Base-by-base conservation (phyloP, 2,797 vertebrate genomes). In the Tinamus major region DNA sequence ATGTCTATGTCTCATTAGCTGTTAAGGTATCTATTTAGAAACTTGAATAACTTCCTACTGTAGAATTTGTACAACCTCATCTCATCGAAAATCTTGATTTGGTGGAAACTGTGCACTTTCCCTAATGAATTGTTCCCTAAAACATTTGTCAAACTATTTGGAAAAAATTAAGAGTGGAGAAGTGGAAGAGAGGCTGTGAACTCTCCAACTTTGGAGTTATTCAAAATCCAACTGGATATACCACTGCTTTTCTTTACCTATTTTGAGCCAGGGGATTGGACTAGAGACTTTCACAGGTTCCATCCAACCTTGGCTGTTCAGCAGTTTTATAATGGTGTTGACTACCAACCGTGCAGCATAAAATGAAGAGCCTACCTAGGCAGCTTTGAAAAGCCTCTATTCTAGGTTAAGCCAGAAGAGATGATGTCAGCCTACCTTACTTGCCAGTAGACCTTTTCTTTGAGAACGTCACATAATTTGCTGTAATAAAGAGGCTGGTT, bases 381-480 rank as follows among this genome's bases (percentile, higher is more conserved):
- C 59, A 89, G 19, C 78, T 24, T 1, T 62, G 81, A 67, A 42
- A 79, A 87, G 6, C 26, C 46, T 42, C 4, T 58, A 37, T 13
- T 94, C 31, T 27, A 68, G 10, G 79, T 55, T 84, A 82, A 88
- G 62, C 39, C 48, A 56, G 9, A 5, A 81, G 67, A 95, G 49
- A 76, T 55, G 31, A 68, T 55, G 68, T 63, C 75, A 92, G 39
- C 31, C 41, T 51, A 21, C 29, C 8, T 72, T 68, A 42, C 24
- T 78, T 85, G 59, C 39, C 51, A 88, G 55, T 14, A 87, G 49
- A 82, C 16, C 7, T 85, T 88, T 68, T 69, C 58, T 89, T n/a
- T 83, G 51, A 92, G 42, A 92, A 74, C 29, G 95, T 56, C 46
- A 37, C 29, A 27, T 31, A 69, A 62, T 83, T 82, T 71, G 9